Evolutionary conservation across 2,888 invertebrate genomes (phyloP).

Genomic region (Thymelicus acteon): DNA sequence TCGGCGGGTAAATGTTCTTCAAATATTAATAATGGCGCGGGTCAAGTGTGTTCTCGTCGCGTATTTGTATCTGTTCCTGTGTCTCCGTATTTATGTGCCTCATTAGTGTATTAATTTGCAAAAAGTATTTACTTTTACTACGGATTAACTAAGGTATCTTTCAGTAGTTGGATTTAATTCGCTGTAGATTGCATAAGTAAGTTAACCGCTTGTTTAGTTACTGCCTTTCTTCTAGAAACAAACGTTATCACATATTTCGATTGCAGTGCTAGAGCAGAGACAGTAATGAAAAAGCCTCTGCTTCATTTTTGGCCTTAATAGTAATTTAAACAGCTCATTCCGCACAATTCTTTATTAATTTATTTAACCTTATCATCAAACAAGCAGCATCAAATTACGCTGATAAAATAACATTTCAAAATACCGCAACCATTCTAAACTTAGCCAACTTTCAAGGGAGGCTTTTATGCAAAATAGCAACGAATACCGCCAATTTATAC

Average conservation of each 20-base stretch:
- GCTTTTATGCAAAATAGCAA: slow-evolving; percentile 31
- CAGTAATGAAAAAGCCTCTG: too few species aligned
- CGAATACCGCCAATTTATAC: slow-evolving; percentile 22
- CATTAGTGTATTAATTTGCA: slow-evolving; percentile 29
- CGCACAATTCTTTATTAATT: too few species aligned
- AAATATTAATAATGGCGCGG: slow-evolving; percentile 35
- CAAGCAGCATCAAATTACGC: too few species aligned
- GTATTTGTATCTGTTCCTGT: slow-evolving; percentile 28
- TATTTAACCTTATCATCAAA: too few species aligned
- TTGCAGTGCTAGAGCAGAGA: too few species aligned
- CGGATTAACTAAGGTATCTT: background rate
- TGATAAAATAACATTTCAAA: slow-evolving; percentile 2
- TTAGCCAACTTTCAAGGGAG: background rate
- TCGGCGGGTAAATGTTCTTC: slow-evolving; percentile 32
- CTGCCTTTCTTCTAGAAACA: too few species aligned
- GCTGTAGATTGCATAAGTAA: too few species aligned
- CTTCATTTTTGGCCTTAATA: too few species aligned
- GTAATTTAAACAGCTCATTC: too few species aligned
- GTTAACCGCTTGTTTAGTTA: too few species aligned
- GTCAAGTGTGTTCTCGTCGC: slow-evolving; percentile 27
- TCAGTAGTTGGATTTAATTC: background rate
- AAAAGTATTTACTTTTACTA: slow-evolving; percentile 8
- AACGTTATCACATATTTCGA: too few species aligned
- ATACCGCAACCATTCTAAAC: slow-evolving; percentile 7
- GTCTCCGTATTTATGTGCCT: slow-evolving; percentile 26